Conservation (phyloP, 2,113 vertebrate species). For the Boleophthalmus pectinirostris region DNA sequence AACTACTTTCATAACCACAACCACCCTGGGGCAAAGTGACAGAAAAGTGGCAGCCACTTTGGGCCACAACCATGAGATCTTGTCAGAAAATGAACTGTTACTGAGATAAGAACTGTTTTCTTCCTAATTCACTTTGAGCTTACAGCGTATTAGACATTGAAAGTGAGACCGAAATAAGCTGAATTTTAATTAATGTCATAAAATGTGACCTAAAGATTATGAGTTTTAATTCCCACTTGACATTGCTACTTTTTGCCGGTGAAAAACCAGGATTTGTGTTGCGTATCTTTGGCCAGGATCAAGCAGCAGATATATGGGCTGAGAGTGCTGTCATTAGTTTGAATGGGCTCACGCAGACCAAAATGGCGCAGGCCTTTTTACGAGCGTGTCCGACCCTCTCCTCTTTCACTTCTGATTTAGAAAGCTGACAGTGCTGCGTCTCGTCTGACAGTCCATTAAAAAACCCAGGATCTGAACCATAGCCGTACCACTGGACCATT, state of each 20-base stretch:
- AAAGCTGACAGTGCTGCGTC: slow-evolving; percentile 57
- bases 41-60: background rate
- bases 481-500: slow-evolving; percentile 9
- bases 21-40: background rate
- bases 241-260: background rate
- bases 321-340: slow-evolving; percentile 63
- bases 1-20: background rate
- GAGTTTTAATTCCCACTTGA: too few relatives aligned
- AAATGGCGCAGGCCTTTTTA: slow-evolving; percentile 58
- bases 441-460: slow-evolving; percentile 55
- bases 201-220: background rate
- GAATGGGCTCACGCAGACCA: slow-evolving; percentile 51
- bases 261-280: slow-evolving; percentile 38
- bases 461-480: slow-evolving; percentile 46
- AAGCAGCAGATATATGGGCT: slow-evolving; percentile 60
- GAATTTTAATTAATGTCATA: too few relatives aligned
- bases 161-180: background rate
- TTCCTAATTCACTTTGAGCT: background rate
- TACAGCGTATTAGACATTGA: background rate
- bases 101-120: background rate
- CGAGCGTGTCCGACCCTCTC: slow-evolving; percentile 35
- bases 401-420: slow-evolving; percentile 61
- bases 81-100: background rate
- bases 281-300: slow-evolving; percentile 65
- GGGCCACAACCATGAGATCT: background rate